Evolutionary conservation across 2,888 invertebrate genomes (phyloP), one percentile per base, ranked within the genome.

Genomic region (Phortica magna): DNA sequence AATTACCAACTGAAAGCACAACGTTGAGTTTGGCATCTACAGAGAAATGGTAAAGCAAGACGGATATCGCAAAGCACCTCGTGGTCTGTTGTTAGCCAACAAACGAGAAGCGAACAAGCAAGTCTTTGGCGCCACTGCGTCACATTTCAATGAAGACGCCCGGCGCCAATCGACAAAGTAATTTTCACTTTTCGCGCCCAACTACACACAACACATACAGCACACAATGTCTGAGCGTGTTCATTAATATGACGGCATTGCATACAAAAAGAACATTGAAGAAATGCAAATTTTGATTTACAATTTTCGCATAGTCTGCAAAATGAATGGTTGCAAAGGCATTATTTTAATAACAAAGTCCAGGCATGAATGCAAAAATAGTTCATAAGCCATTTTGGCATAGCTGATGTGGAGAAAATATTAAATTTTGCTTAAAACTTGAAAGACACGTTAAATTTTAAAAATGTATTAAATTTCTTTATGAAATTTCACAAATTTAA

Each of bases 311-410:
- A 2, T 19, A 12, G 14, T 7, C 22, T 61, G 39, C 53, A 53
- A 55, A 71, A 55, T 71, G 53, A 71, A 22, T 61, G 19, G 53
- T 53, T 53, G 67, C 39, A 17, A 55, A 22, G 53, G 53, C 55
- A 71, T 53, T 71, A 71, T 55, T 71, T 53, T 71, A 71, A 71
- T 71, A 31, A 71, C 53, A 71, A 53, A 71, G 70, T 53, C 22
- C 48, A 53, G 19, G 67, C 12, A 67, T n/a, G 42, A 41, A 17
- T 67, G 67, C 67, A 67, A 67, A 48, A 14, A 2, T 48, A 48
- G 9, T 48, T 48, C 48, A 48, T 48, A 48, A 48, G 48, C 14
- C 7, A 48, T 14, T 48, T 12, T 14, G 7, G 48, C 9, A 7
- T 14, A 6, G 3, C 10, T 12, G 48, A 14, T 48, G 14, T 48